Evolutionary conservation across 2,113 vertebrate species (phyloP).

Genomic region (Pleuronectes platessa): DNA sequence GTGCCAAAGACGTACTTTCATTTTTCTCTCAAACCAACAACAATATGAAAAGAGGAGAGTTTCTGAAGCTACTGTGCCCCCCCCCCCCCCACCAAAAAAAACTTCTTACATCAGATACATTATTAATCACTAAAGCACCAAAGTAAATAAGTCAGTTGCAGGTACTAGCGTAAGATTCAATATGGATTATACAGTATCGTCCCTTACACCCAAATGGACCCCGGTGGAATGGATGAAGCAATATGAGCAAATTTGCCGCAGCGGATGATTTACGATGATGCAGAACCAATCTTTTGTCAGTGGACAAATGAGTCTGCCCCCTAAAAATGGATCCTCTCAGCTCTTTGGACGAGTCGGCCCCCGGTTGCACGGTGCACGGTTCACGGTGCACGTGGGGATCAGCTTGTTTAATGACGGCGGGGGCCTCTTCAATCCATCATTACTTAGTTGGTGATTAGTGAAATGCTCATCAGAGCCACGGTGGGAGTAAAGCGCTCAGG

Average conservation of each 20-base stretch:
- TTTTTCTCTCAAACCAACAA: too few relatives aligned
- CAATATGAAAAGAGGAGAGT: too few relatives aligned
- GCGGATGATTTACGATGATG: constrained; percentile 60
- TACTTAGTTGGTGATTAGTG: constrained; percentile 55
- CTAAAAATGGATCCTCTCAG: constrained; percentile 51
- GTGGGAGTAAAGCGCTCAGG: constrained; percentile 53
- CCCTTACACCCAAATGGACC: constrained; percentile 26
- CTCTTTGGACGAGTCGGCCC: constrained; percentile 27
- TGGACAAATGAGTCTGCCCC: constrained; percentile 36
- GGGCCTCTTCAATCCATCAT: constrained; percentile 55
- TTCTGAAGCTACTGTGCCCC: too few relatives aligned
- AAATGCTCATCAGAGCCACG: constrained; percentile 58
- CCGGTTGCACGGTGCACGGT: neutral
- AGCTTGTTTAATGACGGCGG: constrained; percentile 31
- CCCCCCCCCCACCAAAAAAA: too few relatives aligned
- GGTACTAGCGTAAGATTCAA: neutral
- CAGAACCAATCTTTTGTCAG: constrained; percentile 32
- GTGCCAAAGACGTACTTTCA: too few relatives aligned
- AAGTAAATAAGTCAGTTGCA: neutral
- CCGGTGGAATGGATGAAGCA: constrained; percentile 38
- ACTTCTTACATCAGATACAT: neutral
- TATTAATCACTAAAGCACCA: neutral
- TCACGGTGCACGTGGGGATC: constrained; percentile 9
- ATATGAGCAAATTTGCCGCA: constrained; percentile 36
- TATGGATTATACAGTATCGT: constrained; percentile 6